Evolutionary conservation across 2,113 vertebrate genomes (phyloP), one percentile per base, ranked within the genome.

Genomic region (Neogobius melanostomus): DNA sequence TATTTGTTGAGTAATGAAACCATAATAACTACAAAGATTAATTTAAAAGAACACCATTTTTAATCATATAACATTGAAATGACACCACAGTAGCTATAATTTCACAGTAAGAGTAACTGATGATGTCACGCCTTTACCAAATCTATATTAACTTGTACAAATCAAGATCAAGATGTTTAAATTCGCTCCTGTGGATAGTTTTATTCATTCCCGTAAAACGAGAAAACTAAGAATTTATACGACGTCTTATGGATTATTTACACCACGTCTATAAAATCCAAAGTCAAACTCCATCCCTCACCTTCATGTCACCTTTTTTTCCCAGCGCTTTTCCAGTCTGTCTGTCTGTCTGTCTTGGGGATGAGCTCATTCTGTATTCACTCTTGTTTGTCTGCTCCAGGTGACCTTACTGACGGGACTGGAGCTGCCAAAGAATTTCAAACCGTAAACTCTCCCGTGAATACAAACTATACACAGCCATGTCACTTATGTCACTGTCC

Each of bases 321-420:
- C 15, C 21, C 10, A 11, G 6, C n/a, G 15, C 8, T 21, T 17
- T 49, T 8, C 8, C 63, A 60, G 59, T 11, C 71, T 64, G 49
- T 36, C 28, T 36, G 28, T 49, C 48, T 11, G 17, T 56, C 17
- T 56, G 53, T 28, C 52, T 53, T 7, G 6, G 52, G 3, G 9
- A 49, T 15, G 56, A 63, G 62, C 44, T 69, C 43, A 45, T 6
- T 7, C 17, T 43, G 7, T 15, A 49, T 66, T 67, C 59, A 45
- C 68, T 74, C 14, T 36, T 67, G 54, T 72, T 85, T 85, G 85
- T 82, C 82, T 76, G 57, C 66, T 78, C 4, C 85, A 99, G 97
- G 97, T 97, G 85, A 99, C 97, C 50, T 82, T 99, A 68, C 91
- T 95, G 69, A 97, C 96, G 0, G 97, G 97, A 79, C 84, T 99